These are phyloP conservation scores for Volucella inflata DNA, from an alignment of 2,888 invertebrate genomes.

Conservation along the genomic window DNA sequence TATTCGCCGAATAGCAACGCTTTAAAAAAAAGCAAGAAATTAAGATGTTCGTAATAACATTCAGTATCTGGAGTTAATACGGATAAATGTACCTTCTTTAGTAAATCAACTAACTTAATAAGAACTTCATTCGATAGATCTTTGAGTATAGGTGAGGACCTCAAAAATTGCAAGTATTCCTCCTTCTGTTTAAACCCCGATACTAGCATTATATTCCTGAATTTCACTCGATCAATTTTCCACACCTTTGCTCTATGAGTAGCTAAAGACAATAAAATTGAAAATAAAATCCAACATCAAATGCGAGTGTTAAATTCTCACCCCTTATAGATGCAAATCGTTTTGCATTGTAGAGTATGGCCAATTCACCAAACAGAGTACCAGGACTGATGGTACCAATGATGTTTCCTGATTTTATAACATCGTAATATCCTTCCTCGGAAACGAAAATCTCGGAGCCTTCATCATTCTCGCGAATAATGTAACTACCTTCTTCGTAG, in stretches of 20 bases:
- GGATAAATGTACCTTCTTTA: conserved; percentile 89
- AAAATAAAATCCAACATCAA: not conserved
- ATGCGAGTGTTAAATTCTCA: conserved; percentile 79
- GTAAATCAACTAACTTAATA: conserved; percentile 92
- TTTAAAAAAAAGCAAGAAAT: conserved; percentile 80
- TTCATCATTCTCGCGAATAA: conserved; percentile 91
- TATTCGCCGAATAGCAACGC: conserved; percentile 92
- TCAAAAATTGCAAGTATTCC: conserved; percentile 93
- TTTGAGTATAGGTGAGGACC: conserved; percentile 91
- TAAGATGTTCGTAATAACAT: not conserved
- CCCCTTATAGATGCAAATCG: conserved; percentile 94
- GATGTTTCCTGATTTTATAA: conserved; percentile 90
- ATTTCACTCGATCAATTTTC: conserved; percentile 93
- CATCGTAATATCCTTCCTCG: conserved; percentile 93
- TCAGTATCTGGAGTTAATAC: not conserved
- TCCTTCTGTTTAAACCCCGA: conserved; percentile 93
- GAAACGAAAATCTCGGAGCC: conserved; percentile 95
- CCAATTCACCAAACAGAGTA: conserved; percentile 95
- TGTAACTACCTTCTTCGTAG: conserved; percentile 88
- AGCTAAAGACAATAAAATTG: conserved; percentile 84
- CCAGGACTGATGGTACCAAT: conserved; percentile 92
- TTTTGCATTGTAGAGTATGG: conserved; percentile 96
- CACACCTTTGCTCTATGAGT: conserved; percentile 92
- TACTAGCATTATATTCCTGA: conserved; percentile 94
- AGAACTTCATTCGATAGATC: conserved; percentile 89